These are phyloP conservation scores for Eurytoma adleriae DNA, from an alignment of 2,888 invertebrate genomes.

Conservation along the genomic window DNA sequence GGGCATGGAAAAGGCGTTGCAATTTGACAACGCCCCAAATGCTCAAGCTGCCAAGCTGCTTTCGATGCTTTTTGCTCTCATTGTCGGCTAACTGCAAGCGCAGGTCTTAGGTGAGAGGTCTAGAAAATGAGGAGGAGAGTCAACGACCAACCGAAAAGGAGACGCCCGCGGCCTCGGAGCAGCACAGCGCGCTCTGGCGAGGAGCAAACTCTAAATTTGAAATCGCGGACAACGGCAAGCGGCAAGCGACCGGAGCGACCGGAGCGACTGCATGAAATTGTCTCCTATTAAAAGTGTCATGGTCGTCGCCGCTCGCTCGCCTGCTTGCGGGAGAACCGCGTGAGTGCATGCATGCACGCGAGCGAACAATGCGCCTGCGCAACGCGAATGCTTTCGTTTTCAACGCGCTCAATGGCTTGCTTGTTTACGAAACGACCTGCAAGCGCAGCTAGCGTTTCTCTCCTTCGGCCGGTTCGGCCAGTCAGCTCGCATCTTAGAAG, in stretches of 20 bases:
- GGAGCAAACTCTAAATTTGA: conserved; percentile 70
- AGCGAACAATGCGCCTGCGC: conserved; percentile 50
- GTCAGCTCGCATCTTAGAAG: background rate
- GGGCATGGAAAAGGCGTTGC: too few species aligned
- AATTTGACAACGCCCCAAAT: too few species aligned
- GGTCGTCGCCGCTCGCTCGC: conserved; percentile 64
- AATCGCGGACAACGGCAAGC: conserved; percentile 64
- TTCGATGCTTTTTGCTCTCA: too few species aligned
- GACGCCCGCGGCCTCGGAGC: conserved; percentile 2
- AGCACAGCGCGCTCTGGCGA: conserved; percentile 51
- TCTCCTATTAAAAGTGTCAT: conserved; percentile 75
- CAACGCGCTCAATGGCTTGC: conserved; percentile 45
- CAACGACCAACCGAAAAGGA: background rate
- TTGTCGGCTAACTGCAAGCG: too few species aligned
- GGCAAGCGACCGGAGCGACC: conserved; percentile 49
- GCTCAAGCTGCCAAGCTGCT: too few species aligned
- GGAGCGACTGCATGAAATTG: conserved; percentile 71
- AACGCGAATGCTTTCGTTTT: conserved; percentile 57
- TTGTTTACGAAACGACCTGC: conserved; percentile 48
- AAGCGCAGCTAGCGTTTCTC: background rate
- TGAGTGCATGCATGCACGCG: conserved; percentile 51
- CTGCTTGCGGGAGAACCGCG: conserved; percentile 47
- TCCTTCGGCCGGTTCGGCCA: background rate
- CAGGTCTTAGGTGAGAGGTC: background rate
- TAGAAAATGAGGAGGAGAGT: background rate